A percentile compares a stretch with the other conserved stretches of the same genome.
Conservation (phyloP, 1,140 invertebrate species). For the Danaus melanippus region DNA sequence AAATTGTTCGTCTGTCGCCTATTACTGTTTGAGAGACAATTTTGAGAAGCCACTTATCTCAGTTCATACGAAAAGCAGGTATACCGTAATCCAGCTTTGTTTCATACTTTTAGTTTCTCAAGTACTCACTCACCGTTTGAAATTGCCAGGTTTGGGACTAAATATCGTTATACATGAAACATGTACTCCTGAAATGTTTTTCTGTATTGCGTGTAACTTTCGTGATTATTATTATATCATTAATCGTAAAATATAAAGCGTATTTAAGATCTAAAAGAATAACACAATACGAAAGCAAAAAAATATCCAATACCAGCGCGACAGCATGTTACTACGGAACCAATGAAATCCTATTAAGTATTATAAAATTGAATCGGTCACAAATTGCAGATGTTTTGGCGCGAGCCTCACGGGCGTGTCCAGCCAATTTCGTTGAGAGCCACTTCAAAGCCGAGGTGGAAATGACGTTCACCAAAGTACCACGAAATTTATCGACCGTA, state of each 20-base stretch:
- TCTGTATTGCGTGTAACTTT: too few species aligned
- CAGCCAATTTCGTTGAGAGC: conserved; percentile 49
- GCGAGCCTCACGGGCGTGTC: conserved; percentile 40
- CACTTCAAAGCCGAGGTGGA: conserved; percentile 45
- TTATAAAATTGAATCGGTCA: conserved; percentile 25
- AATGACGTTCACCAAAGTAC: conserved; percentile 55
- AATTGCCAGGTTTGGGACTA: not conserved
- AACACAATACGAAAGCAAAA: too few species aligned
- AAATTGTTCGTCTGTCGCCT: conserved; percentile 35
- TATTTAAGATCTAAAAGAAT: too few species aligned
- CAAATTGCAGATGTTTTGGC: conserved; percentile 30
- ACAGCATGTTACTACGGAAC: conserved; percentile 2
- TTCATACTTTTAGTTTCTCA: not conserved
- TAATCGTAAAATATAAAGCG: too few species aligned
- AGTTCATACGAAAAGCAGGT: conserved; percentile 29
- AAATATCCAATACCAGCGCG: not conserved
- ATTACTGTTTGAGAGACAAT: conserved; percentile 39
- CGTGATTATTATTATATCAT: too few species aligned
- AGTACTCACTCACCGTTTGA: too few species aligned
- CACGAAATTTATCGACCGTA: conserved; percentile 62
- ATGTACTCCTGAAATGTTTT: too few species aligned
- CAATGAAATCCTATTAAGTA: conserved; percentile 6
- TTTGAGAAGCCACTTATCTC: conserved; percentile 39
- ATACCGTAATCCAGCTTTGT: conserved; percentile 17
- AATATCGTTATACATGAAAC: too few species aligned